These are phyloP conservation scores for Addax nasomaculatus DNA, from an alignment of 2,113 vertebrate genomes.

Conservation along the genomic window DNA sequence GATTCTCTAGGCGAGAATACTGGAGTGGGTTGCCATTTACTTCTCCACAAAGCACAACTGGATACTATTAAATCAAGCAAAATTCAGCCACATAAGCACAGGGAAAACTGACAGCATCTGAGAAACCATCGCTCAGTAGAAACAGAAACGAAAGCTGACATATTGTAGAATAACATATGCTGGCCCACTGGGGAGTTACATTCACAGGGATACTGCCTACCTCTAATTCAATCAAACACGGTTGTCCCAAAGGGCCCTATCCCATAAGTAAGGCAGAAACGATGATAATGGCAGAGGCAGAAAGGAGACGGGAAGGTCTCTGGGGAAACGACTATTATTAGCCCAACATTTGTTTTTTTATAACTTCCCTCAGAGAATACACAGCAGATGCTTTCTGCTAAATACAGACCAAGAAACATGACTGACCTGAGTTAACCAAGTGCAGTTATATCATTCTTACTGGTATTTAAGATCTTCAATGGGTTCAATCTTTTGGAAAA, in stretches of 20 bases:
- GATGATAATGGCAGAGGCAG: not conserved
- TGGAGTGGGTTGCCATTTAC: not conserved
- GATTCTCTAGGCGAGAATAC: not conserved
- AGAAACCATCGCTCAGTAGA: slow-evolving; percentile 31
- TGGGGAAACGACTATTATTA: not conserved
- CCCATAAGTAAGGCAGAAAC: not conserved
- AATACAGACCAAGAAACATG: slow-evolving; percentile 37
- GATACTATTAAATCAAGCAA: slow-evolving; percentile 14
- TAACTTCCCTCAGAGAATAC: slow-evolving; percentile 5
- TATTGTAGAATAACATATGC: not conserved
- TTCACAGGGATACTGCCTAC: not conserved
- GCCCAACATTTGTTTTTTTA: slow-evolving; percentile 28
- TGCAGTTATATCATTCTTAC: not conserved
- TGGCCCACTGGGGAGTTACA: not conserved
- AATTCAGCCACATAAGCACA: slow-evolving; percentile 31
- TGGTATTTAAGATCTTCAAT: not conserved
- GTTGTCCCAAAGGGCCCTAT: slow-evolving; percentile 20
- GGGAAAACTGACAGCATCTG: not conserved
- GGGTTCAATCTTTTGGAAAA: not conserved
- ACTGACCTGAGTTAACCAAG: not conserved
- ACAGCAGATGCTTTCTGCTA: not conserved
- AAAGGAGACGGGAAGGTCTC: slow-evolving; percentile 33
- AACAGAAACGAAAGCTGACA: slow-evolving; percentile 29
- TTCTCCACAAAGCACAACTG: not conserved
- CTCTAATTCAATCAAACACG: slow-evolving; percentile 27